Conservation (phyloP, 2,113 vertebrate species). For the Brachypteracias leptosomus region DNA sequence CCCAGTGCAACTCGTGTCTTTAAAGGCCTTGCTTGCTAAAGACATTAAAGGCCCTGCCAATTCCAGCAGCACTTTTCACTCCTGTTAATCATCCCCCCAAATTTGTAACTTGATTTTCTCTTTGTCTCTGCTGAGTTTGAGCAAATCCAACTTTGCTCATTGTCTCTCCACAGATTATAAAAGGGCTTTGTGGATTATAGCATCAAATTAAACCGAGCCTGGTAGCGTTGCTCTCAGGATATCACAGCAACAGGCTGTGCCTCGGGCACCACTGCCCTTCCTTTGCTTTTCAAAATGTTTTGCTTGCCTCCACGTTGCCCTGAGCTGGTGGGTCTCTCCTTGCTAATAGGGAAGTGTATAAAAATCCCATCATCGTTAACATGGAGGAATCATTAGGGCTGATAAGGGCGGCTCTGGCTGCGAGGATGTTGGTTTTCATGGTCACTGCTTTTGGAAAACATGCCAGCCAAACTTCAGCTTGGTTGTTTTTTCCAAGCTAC, state of each 20-base stretch:
- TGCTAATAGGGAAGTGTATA: neutral
- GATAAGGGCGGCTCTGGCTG: neutral
- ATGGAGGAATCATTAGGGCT: constrained; percentile 4
- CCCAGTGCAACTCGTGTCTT: neutral
- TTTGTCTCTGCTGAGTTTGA: neutral
- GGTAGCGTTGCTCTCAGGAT: constrained; percentile 21
- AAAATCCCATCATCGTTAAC: constrained; percentile 36
- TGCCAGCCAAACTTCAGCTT: neutral
- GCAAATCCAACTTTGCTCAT: constrained; percentile 4
- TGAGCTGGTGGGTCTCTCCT: constrained; percentile 8
- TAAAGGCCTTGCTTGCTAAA: neutral
- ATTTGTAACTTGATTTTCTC: neutral
- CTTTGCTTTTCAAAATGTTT: neutral
- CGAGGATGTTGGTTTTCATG: neutral
- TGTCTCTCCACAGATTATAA: constrained; percentile 49
- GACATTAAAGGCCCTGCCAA: neutral
- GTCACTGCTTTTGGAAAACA: neutral
- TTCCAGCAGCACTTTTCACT: neutral
- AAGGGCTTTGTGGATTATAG: constrained; percentile 57
- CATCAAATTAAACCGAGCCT: constrained; percentile 53
- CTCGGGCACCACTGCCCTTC: neutral
- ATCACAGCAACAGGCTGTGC: constrained; percentile 6
- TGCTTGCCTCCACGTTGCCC: neutral
- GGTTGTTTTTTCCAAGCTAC: neutral
- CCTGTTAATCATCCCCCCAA: constrained; percentile 8